Conservation (phyloP, 2,113 vertebrate species). For the Limanda limanda region DNA sequence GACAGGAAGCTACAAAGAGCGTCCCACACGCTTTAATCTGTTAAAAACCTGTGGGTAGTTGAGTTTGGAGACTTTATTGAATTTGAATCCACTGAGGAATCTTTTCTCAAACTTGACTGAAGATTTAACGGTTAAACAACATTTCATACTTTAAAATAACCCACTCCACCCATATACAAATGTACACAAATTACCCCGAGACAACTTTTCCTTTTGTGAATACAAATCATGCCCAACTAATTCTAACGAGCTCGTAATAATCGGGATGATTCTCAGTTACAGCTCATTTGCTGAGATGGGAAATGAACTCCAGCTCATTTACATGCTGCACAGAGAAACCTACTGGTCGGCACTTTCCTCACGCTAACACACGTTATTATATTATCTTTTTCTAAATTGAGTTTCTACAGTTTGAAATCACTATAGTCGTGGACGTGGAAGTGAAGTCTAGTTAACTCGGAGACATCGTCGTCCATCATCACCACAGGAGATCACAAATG, state of each 20-base stretch:
- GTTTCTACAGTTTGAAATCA: not conserved
- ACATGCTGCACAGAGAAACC: not conserved
- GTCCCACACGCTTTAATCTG: no score
- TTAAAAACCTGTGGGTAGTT: no score
- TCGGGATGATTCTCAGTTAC: slow-evolving; percentile 27
- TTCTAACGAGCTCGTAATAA: slow-evolving; percentile 47
- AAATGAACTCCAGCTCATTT: slow-evolving; percentile 50
- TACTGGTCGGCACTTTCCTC: slow-evolving; percentile 11
- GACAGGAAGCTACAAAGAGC: not conserved
- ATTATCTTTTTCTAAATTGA: not conserved
- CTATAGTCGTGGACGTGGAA: not conserved
- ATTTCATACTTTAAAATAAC: no score
- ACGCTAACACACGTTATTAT: not conserved
- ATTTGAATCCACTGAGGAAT: no score
- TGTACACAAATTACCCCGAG: slow-evolving; percentile 11
- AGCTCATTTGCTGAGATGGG: slow-evolving; percentile 48
- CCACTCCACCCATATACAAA: not conserved
- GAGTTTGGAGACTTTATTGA: no score
- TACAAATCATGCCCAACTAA: slow-evolving; percentile 34
- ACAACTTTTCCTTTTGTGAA: slow-evolving; percentile 36
- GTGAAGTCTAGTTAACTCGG: not conserved
- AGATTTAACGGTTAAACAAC: no score
- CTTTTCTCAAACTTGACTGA: no score
- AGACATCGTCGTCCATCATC: not conserved
- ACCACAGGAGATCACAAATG: not conserved